These are phyloP conservation scores for Epirrhoe tristata DNA, from an alignment of 2,888 invertebrate species.

Conservation along the genomic window DNA sequence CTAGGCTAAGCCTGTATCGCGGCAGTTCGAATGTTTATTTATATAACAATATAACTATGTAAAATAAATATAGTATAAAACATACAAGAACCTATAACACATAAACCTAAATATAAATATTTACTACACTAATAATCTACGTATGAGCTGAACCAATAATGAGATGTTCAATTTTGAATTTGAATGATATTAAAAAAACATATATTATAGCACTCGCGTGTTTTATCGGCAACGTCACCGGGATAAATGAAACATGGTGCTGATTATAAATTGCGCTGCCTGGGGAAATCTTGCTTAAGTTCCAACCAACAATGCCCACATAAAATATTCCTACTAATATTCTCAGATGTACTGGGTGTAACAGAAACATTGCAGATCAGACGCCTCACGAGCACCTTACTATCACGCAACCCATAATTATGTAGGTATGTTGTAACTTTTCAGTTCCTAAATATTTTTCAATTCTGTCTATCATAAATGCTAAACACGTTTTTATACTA, in stretches of 20 bases:
- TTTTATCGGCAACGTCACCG: slow-evolving; percentile 57
- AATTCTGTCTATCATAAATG: too few relatives aligned
- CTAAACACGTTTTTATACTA: too few relatives aligned
- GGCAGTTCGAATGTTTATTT: too few relatives aligned
- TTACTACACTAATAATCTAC: too few relatives aligned
- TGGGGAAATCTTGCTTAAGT: slow-evolving; percentile 77
- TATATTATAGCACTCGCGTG: slow-evolving; percentile 39
- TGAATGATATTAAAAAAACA: slow-evolving; percentile 19
- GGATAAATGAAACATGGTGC: slow-evolving; percentile 67
- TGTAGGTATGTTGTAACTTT: too few relatives aligned
- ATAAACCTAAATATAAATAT: too few relatives aligned
- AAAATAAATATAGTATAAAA: too few relatives aligned
- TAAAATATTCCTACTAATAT: slow-evolving; percentile 69
- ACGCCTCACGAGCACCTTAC: not conserved
- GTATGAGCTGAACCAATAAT: slow-evolving; percentile 3
- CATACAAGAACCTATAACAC: too few relatives aligned
- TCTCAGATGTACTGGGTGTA: slow-evolving; percentile 49
- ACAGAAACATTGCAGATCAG: not conserved
- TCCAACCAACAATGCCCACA: slow-evolving; percentile 65
- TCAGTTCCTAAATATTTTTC: too few relatives aligned
- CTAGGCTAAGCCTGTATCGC: too few relatives aligned
- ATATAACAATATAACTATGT: too few relatives aligned
- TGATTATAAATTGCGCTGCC: slow-evolving; percentile 72
- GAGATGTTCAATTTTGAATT: slow-evolving; percentile 17
- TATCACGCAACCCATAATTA: too few relatives aligned